These are phyloP conservation scores for Globodera rostochiensis DNA, from an alignment of 1,140 invertebrate species.

Conservation along the genomic window DNA sequence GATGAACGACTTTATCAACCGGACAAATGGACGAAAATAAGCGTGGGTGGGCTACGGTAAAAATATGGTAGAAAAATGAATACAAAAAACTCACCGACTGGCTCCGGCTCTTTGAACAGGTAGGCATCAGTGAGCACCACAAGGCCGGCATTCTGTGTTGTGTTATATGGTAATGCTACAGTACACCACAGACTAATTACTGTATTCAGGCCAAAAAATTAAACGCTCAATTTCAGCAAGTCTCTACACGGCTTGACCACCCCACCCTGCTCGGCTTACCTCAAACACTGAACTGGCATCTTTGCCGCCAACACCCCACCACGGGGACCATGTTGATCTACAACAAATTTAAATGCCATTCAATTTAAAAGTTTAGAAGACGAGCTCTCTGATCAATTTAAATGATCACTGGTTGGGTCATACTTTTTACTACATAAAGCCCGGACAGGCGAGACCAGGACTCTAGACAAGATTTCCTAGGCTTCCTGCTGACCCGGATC, in stretches of 20 bases:
- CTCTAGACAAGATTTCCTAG: too few relatives aligned
- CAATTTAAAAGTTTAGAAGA: too few relatives aligned
- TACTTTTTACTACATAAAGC: too few relatives aligned
- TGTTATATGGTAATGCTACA: neutral
- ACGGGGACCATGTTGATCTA: slow-evolving; percentile 62
- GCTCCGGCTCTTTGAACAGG: slow-evolving; percentile 60
- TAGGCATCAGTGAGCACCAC: slow-evolving; percentile 63
- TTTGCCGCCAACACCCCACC: slow-evolving; percentile 63
- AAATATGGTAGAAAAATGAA: too few relatives aligned
- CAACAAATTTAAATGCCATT: neutral
- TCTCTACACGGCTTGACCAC: neutral
- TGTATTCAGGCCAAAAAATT: neutral
- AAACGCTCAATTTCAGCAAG: neutral
- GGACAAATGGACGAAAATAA: slow-evolving; percentile 14
- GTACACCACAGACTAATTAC: neutral
- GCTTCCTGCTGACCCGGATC: too few relatives aligned
- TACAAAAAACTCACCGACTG: slow-evolving; percentile 52
- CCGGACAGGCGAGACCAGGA: too few relatives aligned
- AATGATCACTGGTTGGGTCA: too few relatives aligned
- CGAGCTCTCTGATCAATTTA: too few relatives aligned
- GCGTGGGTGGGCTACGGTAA: too few relatives aligned
- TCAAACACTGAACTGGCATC: slow-evolving; percentile 64
- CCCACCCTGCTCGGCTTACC: slow-evolving; percentile 18
- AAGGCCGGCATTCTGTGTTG: slow-evolving; percentile 58
- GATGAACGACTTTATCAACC: too few relatives aligned